Evolutionary conservation across 1,140 invertebrate genomes (phyloP), one percentile per base, ranked within the genome.

Genomic region (Agrilus planipennis): DNA sequence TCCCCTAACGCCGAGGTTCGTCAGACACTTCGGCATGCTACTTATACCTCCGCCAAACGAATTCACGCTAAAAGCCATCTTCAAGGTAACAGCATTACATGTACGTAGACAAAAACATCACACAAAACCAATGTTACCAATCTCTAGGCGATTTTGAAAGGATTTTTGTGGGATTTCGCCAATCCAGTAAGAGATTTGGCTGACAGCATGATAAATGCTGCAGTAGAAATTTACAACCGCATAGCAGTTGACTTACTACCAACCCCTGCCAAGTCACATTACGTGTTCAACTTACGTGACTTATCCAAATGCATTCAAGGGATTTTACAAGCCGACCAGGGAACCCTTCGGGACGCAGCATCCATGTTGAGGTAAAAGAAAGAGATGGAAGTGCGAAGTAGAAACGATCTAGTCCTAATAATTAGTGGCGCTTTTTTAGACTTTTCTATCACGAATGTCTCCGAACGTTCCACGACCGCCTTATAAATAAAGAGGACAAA

Each of bases 221-320:
- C 87, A 0, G 75, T 92, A 3, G 77, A 84, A 21, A 67, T 92
- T 1, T 92, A 93, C 56, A 65, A 77, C 34, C 73, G 77, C 52
- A 84, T 91, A 14, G 74, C 81, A 10, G 62, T 69, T 0, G 81
- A 88, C 50, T 70, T 93, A 19, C 61, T 92, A 11, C 89, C 89
- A 0, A 88, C 84, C 0, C 88, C 89, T 0, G 73, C 82, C 15
- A 91, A 91, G 55, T 88, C 84, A 1, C 89, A 95, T 60, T 93
- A 94, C 49, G 75, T 92, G 10, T 94, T 93, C 58, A 93, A 93
- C 63, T 64, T 93, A 49, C 67, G 89, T 19, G 84, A 89, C 63
- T 72, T 93, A 21, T 86, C 87, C n/a, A 81, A 91, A 59, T 89
- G 88, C 29, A 75, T 94, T 48, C 86, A 91, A 61, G 89, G 89